Percentiles rank a stretch among this genome's conserved stretches.
Evolutionary conservation across 2,888 invertebrate species (phyloP).

Genomic region (Hirtodrosophila trivittata): DNA sequence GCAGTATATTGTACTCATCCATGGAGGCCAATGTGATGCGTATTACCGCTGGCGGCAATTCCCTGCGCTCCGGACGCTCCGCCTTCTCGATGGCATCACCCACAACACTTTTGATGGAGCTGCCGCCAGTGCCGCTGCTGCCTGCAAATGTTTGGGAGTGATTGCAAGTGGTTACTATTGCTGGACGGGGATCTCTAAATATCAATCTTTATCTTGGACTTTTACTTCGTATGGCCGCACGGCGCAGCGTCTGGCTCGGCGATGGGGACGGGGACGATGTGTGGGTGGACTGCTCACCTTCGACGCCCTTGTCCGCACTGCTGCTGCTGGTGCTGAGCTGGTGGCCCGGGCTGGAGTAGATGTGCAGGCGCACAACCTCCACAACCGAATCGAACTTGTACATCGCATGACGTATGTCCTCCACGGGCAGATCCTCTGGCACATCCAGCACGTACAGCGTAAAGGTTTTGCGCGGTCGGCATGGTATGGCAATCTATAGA

Average conservation of each 20-base stretch:
- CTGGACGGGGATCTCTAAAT: too few relatives aligned
- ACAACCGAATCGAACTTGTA: conserved; percentile 92
- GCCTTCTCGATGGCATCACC: conserved; percentile 69
- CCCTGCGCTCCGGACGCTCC: conserved; percentile 83
- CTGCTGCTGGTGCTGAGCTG: conserved; percentile 15
- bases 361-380: conserved; percentile 89
- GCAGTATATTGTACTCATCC: conserved; percentile 90
- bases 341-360: conserved; percentile 73
- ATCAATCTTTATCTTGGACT: too few relatives aligned
- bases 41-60: conserved; percentile 87
- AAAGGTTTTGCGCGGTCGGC: conserved; percentile 94
- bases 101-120: conserved; percentile 45
- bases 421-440: conserved; percentile 93
- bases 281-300: conserved; percentile 74
- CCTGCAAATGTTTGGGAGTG: conserved; percentile 13
- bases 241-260: conserved; percentile 62
- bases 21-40: conserved; percentile 90
- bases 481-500: conserved; percentile 90
- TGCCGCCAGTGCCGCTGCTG: conserved; percentile 54
- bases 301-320: conserved; percentile 73
- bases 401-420: conserved; percentile 91
- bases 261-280: conserved; percentile 41
- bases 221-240: conserved; percentile 67
- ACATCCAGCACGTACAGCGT: conserved; percentile 92
- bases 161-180: neutral